Conservation (phyloP, 2,888 invertebrate genomes). For the Formica aserva region DNA sequence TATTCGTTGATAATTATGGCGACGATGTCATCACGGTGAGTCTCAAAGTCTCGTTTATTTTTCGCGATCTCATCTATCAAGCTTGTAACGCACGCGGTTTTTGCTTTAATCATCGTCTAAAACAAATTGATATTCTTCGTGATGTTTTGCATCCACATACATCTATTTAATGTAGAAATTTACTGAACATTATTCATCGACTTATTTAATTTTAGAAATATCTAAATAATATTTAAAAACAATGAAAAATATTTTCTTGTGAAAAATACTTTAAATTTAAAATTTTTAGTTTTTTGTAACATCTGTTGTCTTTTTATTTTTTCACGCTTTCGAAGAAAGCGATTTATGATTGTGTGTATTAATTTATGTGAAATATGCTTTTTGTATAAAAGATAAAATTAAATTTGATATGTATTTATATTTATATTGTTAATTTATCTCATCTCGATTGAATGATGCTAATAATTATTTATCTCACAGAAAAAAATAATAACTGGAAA, state of each 20-base stretch:
- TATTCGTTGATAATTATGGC: conserved; percentile 76
- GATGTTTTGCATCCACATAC: background rate
- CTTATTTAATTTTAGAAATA: background rate
- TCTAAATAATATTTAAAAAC: background rate
- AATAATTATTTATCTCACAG: background rate
- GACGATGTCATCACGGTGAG: conserved; percentile 79
- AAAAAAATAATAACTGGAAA: background rate
- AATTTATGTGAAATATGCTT: background rate
- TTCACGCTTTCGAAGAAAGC: background rate
- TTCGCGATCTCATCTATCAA: background rate
- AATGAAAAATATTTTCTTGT: background rate
- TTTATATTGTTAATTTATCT: no score
- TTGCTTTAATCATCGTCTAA: background rate
- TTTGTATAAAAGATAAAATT: background rate
- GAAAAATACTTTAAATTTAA: background rate
- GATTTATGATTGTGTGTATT: background rate
- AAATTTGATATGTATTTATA: background rate
- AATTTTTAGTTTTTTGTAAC: background rate
- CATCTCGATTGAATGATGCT: background rate
- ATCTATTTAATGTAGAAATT: background rate
- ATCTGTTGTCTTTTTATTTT: background rate
- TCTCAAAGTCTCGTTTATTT: background rate
- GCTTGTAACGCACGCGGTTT: background rate
- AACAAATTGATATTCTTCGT: background rate
- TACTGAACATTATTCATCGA: background rate